phyloP scores from a whole-genome alignment of 2,797 vertebrate species.

The Pangasius sanitwongsei region DNA sequence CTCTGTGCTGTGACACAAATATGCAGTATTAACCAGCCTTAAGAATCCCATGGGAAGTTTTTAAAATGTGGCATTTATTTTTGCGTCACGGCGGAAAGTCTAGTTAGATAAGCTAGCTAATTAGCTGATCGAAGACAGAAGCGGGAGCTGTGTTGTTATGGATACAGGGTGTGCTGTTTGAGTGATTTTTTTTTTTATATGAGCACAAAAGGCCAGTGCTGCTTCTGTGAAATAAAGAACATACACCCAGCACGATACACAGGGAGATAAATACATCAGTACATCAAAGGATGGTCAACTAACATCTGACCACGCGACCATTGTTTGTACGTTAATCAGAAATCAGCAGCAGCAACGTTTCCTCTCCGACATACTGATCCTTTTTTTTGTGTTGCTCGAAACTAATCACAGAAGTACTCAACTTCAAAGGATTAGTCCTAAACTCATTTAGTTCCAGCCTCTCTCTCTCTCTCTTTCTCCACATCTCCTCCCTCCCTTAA shows the following conservation, averaged over 20 bases:
- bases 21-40: no score
- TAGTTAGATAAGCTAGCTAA: neutral
- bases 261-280: neutral
- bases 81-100: neutral
- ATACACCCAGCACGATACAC: neutral
- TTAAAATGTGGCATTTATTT: neutral
- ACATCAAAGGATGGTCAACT: neutral
- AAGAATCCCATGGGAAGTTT: neutral
- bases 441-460: constrained; percentile 14
- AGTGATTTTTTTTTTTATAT: neutral
- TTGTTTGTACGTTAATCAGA: neutral
- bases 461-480: neutral
- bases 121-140: neutral
- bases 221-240: neutral
- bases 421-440: constrained; percentile 9
- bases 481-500: constrained; percentile 15
- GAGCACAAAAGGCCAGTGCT: neutral
- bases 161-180: neutral
- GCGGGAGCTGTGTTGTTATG: neutral
- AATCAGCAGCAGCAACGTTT: neutral
- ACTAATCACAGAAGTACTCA: constrained; percentile 10
- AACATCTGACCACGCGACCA: neutral
- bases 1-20: neutral
- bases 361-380: neutral
- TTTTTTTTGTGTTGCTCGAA: neutral